Conservation (phyloP, 2,797 vertebrate species). For the Sus cebifrons region DNA sequence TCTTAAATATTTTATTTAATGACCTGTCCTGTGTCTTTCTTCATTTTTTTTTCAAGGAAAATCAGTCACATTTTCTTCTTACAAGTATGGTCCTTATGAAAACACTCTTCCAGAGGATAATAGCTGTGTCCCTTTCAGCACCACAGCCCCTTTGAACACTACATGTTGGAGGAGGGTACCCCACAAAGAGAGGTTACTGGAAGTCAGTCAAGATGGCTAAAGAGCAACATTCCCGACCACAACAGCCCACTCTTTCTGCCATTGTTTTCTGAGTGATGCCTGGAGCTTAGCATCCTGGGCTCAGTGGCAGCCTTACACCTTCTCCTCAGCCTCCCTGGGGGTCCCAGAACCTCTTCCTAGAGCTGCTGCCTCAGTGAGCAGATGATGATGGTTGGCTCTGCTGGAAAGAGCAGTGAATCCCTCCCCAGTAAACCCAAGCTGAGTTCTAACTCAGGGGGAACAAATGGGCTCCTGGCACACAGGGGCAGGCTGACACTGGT, state of each 20-base stretch:
- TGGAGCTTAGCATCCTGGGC: neutral
- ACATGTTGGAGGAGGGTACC: neutral
- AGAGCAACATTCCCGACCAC: no score
- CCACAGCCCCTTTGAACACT: neutral
- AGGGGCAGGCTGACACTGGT: neutral
- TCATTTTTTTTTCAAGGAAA: constrained; percentile 65
- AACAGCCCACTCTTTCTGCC: neutral
- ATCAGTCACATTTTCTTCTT: neutral
- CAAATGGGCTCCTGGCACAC: neutral
- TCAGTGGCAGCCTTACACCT: neutral
- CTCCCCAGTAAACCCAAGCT: neutral
- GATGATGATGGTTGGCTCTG: neutral
- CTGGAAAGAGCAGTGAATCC: neutral
- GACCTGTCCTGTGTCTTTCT: constrained; percentile 4
- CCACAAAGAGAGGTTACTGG: neutral
- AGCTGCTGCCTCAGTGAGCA: neutral
- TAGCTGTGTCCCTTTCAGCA: neutral
- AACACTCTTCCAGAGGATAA: neutral
- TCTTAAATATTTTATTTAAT: constrained; percentile 68
- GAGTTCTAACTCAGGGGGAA: neutral
- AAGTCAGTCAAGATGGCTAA: neutral
- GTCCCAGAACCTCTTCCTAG: constrained; percentile 13
- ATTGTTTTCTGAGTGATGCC: neutral
- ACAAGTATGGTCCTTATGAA: neutral
- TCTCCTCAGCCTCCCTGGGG: neutral